Conservation (phyloP, 2,888 invertebrate species). For the Pollenia amentaria region DNA sequence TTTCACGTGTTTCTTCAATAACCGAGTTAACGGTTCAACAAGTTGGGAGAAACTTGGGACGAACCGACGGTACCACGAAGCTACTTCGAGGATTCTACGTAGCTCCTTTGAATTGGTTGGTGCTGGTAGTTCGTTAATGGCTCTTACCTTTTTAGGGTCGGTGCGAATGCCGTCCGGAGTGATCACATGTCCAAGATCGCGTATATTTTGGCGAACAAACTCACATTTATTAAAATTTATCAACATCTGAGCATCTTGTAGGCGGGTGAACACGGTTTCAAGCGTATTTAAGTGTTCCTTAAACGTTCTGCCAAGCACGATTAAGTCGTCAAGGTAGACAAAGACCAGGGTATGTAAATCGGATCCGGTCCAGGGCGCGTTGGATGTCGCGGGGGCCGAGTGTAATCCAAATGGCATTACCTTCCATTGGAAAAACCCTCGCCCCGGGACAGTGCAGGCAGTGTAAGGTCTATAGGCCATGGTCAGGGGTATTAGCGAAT, state of each 20-base stretch:
- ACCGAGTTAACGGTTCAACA: no score
- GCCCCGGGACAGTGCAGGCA: constrained; percentile 43
- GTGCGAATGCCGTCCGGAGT: constrained; percentile 22
- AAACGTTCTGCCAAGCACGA: constrained; percentile 25
- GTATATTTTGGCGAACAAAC: neutral
- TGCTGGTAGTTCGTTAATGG: neutral
- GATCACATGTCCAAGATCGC: constrained; percentile 30
- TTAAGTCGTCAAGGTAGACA: constrained; percentile 50
- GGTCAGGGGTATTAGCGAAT: constrained; percentile 53
- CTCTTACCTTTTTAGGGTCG: constrained; percentile 45
- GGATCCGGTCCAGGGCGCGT: constrained; percentile 22
- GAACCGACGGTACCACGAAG: no score
- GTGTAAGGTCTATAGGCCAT: neutral
- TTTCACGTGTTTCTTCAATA: no score
- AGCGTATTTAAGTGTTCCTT: constrained; percentile 22
- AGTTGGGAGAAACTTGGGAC: no score
- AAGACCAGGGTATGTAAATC: constrained; percentile 40
- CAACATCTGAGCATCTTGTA: neutral
- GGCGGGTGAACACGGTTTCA: no score
- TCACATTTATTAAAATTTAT: constrained; percentile 50
- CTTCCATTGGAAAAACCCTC: constrained; percentile 54
- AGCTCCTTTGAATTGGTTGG: no score
- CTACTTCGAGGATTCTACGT: no score
- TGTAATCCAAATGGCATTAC: no score
- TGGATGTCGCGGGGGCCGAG: constrained; percentile 53